Evolutionary conservation across 2,113 vertebrate species (phyloP), one percentile per base, ranked within the genome.

Genomic region (Perccottus glenii): DNA sequence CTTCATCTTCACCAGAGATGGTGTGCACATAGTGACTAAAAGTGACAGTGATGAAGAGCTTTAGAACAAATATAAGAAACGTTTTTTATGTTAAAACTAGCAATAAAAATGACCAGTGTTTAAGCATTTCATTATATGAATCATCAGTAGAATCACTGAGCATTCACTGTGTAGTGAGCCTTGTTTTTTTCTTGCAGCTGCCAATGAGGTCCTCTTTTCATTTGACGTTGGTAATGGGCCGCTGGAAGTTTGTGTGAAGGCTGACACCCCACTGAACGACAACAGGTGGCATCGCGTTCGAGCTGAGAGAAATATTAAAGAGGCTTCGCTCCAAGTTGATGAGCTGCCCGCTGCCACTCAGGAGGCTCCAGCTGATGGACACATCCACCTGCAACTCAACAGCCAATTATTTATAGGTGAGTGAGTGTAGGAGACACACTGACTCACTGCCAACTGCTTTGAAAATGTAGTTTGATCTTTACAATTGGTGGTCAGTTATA

Each of bases 151-250:
- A 11, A 6, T 10, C 50, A 52, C 32, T 33, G 27, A 5, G 50
- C 6, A 5, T 6, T 52, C 33, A 52, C n/a, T 11, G 8, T 36
- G 36, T 43, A 68, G 9, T 48, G 11, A 16, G 12, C 12, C n/a
- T 35, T 15, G 9, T 40, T 68, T 2, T 27, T 64, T 45, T 50
- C 15, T 38, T 32, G 4, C 87, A 99, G 97, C 95, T 60, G 93
- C 95, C 0, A 84, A 78, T 3, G 92, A 95, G 67, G 95, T 99
- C 43, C 73, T 92, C 5, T 96, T 99, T 88, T 97, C 97, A 19
- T 97, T 96, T 6, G 96, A 99, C 0, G 96, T 98, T 89, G 97
- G 97, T 4, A 97, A 98, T 38, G 96, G 97, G 2, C 96, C 95
- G 0, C 77, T 91, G 0, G 95, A 95, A 73, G 90, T 98, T 64